Conservation (phyloP, 1,140 invertebrate genomes). For the Tetranychus urticae region DNA sequence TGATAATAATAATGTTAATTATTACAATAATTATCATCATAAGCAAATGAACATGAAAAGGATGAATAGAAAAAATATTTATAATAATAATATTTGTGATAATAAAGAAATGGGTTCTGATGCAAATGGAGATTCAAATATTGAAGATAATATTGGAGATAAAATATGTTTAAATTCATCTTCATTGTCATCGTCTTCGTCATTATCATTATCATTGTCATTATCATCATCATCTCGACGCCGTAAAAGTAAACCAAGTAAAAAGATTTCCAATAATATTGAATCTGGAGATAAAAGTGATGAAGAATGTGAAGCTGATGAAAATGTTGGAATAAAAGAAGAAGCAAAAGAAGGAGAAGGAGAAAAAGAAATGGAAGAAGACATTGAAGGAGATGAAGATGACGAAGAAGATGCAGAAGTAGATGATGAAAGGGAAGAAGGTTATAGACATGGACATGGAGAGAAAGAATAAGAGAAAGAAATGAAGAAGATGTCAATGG, state of each 20-base stretch:
- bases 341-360: background rate
- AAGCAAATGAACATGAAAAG: background rate
- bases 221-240: background rate
- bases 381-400: background rate
- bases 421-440: no score
- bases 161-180: background rate
- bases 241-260: slow-evolving; percentile 2
- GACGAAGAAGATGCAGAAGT: background rate
- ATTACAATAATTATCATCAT: no score
- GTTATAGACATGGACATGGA: no score
- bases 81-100: no score
- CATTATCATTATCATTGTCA: no score
- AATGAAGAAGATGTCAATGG: background rate
- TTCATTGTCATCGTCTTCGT: no score
- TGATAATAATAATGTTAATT: no score
- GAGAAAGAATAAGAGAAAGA: background rate
- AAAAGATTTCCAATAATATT: background rate
- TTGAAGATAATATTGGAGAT: background rate
- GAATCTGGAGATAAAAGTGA: background rate
- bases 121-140: background rate
- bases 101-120: background rate
- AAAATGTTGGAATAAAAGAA: no score
- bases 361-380: background rate
- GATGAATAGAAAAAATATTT: no score
- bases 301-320: background rate